Base-by-base conservation (phyloP, 2,888 invertebrate genomes). In the Lochmaea crataegi region DNA sequence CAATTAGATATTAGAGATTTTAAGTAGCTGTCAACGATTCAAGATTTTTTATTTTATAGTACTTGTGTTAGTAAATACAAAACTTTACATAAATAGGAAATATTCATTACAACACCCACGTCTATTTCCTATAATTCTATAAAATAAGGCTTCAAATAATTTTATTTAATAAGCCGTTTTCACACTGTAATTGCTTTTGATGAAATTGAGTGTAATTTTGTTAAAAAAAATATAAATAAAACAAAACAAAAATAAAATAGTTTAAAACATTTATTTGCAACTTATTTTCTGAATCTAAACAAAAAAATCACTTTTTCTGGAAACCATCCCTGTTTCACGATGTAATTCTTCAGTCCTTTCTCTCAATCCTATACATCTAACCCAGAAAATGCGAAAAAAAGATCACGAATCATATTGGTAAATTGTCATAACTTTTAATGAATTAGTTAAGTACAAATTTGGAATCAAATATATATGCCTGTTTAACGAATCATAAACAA, bases 271-370 rank as follows among this genome's bases (percentile, higher is more conserved):
- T 71, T 71, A 71, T 72, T 72, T 58, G 61, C 60, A 67, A 67
- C 67, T 61, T 72, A 65, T 58, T 65, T 63, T 65, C 32, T 60
- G 16, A 60, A 45, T 58, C 22, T 72, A 67, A 67, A 67, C 72
- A 72, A 72, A 72, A 68, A 67, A 63, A 68, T 67, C 60, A 65
- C 60, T 68, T 67, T 71, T 67, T 68, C 53, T 67, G 57, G 65
- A 67, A 71, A 60, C 64, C 70, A 79, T 78, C 71, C 78, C 77
- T 76, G 79, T 80, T 80, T 79, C 80, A 75, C 76, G 78, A 75
- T 81, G 80, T 81, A 76, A 75, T 80, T 76, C 78, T 79, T 81
- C 81, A 81, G 81, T 80, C 77, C 70, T 71, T 73, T 78, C 76
- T 80, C 80, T 80, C 79, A 72, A 67, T 73, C 57, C 56, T 65